Evolutionary conservation across 2,797 vertebrate genomes (phyloP).

Genomic region (Antrozous pallidus): DNA sequence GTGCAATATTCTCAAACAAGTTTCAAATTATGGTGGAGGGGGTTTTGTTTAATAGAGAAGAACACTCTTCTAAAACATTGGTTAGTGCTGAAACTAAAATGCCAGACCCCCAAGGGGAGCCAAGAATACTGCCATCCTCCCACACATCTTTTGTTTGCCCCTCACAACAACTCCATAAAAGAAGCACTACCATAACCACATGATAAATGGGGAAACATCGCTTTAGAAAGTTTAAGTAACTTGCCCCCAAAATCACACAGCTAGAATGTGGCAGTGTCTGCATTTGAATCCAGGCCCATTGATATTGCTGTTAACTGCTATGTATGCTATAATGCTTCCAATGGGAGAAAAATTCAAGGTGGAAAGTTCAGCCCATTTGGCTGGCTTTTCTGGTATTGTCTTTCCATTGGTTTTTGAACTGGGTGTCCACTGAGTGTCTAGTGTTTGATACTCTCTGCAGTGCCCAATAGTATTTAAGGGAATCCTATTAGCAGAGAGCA

Average conservation of each 20-base stretch:
- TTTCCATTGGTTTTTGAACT: neutral
- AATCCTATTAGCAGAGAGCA: neutral
- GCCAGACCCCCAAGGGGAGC: neutral
- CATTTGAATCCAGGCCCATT: neutral
- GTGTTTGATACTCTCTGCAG: neutral
- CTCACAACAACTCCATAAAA: neutral
- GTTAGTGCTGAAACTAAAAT: neutral
- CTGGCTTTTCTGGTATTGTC: neutral
- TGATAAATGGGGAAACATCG: neutral
- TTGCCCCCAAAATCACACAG: neutral
- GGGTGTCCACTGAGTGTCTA: neutral
- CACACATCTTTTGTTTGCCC: neutral
- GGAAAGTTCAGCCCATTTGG: neutral
- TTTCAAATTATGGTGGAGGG: neutral
- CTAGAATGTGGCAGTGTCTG: neutral
- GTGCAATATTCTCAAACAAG: neutral
- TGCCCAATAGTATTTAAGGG: neutral
- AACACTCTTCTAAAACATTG: neutral
- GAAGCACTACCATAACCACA: neutral
- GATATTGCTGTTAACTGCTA: neutral
- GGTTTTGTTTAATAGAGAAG: neutral
- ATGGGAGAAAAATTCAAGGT: neutral
- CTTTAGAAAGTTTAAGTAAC: neutral
- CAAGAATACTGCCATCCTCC: neutral
- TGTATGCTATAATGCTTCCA: neutral